These are phyloP conservation scores for Pyrrhosoma nymphula DNA, from an alignment of 2,888 invertebrate species.

Conservation along the genomic window DNA sequence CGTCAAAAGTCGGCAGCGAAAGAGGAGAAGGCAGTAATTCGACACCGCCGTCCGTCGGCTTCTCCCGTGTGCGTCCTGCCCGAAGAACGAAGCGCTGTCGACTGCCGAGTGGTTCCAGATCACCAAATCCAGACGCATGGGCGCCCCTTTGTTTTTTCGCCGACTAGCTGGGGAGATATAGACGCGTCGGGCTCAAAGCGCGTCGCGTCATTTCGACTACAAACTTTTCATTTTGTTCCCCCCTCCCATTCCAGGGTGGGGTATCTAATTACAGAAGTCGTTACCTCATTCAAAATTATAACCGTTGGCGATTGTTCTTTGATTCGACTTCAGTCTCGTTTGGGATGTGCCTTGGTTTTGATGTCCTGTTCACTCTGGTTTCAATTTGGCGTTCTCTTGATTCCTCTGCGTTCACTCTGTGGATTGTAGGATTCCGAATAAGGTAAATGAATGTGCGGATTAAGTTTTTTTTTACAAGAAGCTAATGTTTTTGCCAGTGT, in stretches of 20 bases:
- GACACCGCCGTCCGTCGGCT: background rate
- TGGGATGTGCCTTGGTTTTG: background rate
- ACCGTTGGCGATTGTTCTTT: background rate
- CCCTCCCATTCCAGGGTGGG: background rate
- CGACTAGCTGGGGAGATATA: background rate
- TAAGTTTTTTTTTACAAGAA: background rate
- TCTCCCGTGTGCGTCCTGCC: background rate
- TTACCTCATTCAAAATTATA: conserved; percentile 40
- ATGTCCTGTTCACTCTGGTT: background rate
- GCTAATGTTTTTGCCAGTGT: background rate
- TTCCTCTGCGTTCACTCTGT: background rate
- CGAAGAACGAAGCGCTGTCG: background rate
- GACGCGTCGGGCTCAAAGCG: background rate
- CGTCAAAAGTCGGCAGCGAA: conserved; percentile 27
- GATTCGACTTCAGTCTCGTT: background rate
- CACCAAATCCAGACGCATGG: conserved; percentile 52
- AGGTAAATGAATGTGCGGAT: background rate
- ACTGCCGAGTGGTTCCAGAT: conserved; percentile 46
- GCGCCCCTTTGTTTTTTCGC: conserved; percentile 46
- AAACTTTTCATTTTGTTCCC: conserved; percentile 52
- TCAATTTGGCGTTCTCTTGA: background rate
- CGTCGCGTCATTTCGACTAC: conserved; percentile 8
- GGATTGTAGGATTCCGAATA: background rate
- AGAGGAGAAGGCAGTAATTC: background rate
- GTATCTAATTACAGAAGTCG: conserved; percentile 41